Evolutionary conservation across 1,140 invertebrate species (phyloP), one percentile per base, ranked within the genome.

Genomic region (Pogonomyrmex barbatus): DNA sequence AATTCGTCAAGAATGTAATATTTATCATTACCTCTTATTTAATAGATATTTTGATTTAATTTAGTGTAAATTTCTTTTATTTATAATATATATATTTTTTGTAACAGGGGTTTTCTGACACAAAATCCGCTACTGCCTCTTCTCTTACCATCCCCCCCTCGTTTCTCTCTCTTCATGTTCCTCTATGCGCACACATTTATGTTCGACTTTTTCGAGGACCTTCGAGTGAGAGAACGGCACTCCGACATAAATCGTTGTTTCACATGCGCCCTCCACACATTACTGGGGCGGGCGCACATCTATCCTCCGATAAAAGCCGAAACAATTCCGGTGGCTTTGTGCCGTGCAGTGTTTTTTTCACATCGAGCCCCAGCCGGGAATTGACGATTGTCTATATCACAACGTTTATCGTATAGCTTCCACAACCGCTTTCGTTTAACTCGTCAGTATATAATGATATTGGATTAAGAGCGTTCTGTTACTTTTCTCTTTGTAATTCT

Each of bases 211-310:
- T 83, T 83, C 79, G 68, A 83, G 42, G 54, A 62, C 68, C 60
- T 75, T 75, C 42, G 68, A 83, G n/a, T 14, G 50, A 71, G 65
- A 71, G 77, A 47, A 71, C 24, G 30, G 42, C 36, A 82, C 50
- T 47, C 10, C 17, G 39, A 30, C 54, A 83, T 83, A 75, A 83
- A 83, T 83, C 79, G 68, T 83, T 73, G 42, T 85, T 89, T 90
- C 81, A 50, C 87, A 86, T 81, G 62, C 73, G 67, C 70, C 63
- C 76, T 78, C 58, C 56, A 30, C 54, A 52, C 63, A 52, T 70
- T 81, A 62, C 8, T 73, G 24, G 79, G 30, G 17, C 68, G 42
- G 54, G 79, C 58, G 6, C 68, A 75, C 68, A 83, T 82, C 54
- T 73, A 82, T 60, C 45, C 68, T 9, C 24, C n/a, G 68, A 83